These are phyloP conservation scores for Leucoptera coffeella DNA, from an alignment of 2,888 invertebrate genomes.

Conservation along the genomic window DNA sequence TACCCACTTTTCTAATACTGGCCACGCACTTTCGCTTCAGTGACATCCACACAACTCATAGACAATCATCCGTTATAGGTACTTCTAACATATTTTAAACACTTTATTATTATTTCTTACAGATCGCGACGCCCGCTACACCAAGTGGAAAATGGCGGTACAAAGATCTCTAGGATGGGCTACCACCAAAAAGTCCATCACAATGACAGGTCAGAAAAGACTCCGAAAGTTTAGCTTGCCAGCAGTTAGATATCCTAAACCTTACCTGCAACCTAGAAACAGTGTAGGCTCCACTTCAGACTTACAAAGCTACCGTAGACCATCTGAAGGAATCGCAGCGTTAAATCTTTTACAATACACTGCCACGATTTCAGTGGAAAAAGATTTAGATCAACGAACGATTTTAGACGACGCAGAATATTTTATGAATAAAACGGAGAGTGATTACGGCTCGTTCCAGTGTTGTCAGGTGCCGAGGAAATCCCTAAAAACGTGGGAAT, in stretches of 20 bases:
- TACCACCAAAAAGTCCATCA: slow-evolving; percentile 61
- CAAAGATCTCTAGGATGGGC: slow-evolving; percentile 89
- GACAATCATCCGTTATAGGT: too few relatives aligned
- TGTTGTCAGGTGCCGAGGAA: slow-evolving; percentile 25
- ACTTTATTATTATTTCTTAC: too few relatives aligned
- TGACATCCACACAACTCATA: too few relatives aligned
- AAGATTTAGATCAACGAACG: slow-evolving; percentile 14
- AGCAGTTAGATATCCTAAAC: not conserved
- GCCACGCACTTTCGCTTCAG: too few relatives aligned
- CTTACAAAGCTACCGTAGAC: too few relatives aligned
- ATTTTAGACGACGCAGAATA: slow-evolving; percentile 34
- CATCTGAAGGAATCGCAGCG: not conserved
- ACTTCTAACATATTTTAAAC: too few relatives aligned
- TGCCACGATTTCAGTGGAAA: not conserved
- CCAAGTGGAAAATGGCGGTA: slow-evolving; percentile 93
- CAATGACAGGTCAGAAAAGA: slow-evolving; percentile 68
- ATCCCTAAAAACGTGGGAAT: slow-evolving; percentile 26
- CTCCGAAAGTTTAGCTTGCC: slow-evolving; percentile 16
- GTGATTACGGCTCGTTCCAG: slow-evolving; percentile 34
- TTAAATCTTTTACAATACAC: not conserved
- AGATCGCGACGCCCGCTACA: slow-evolving; percentile 80
- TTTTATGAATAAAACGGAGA: slow-evolving; percentile 33
- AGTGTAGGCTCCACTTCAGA: not conserved
- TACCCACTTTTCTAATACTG: too few relatives aligned
- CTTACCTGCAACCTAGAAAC: not conserved